phyloP scores from a whole-genome alignment of 2,888 invertebrate genomes.

The Lycophotia porphyrea region DNA sequence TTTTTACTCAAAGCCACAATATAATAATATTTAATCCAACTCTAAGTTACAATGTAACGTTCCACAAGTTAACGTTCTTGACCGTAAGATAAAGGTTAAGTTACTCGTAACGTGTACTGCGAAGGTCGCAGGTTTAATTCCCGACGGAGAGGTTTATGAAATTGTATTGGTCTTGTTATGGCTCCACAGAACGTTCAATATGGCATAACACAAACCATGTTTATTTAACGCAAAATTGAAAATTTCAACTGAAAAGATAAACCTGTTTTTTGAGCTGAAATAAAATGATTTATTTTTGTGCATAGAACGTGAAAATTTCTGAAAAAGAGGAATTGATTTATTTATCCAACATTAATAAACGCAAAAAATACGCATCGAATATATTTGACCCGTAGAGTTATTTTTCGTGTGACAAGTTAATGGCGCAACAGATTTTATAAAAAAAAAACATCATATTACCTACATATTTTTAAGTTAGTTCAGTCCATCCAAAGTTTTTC shows the following conservation, averaged over 20 bases:
- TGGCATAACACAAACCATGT: constrained; percentile 7
- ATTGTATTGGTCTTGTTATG: constrained; percentile 55
- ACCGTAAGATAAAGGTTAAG: constrained; percentile 51
- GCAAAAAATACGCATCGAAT: background rate
- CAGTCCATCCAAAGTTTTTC: too few relatives aligned
- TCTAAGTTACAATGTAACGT: background rate
- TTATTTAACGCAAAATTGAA: constrained; percentile 16
- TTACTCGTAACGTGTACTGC: constrained; percentile 23
- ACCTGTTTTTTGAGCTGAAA: background rate
- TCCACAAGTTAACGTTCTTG: constrained; percentile 22
- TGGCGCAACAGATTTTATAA: background rate
- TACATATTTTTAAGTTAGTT: too few relatives aligned
- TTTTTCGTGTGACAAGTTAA: too few relatives aligned
- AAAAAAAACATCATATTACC: too few relatives aligned
- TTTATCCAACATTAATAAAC: background rate
- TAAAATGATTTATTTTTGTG: background rate
- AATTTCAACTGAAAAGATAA: background rate
- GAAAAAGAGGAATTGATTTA: background rate
- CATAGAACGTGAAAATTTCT: background rate
- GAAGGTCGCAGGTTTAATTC: constrained; percentile 54
- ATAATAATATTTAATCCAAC: background rate
- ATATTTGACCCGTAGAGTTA: background rate
- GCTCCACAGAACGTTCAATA: constrained; percentile 20
- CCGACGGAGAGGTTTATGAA: constrained; percentile 51
- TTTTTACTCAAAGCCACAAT: background rate